Base-by-base conservation (phyloP, 2,888 invertebrate genomes). In the Campopleginae sp. region DNA sequence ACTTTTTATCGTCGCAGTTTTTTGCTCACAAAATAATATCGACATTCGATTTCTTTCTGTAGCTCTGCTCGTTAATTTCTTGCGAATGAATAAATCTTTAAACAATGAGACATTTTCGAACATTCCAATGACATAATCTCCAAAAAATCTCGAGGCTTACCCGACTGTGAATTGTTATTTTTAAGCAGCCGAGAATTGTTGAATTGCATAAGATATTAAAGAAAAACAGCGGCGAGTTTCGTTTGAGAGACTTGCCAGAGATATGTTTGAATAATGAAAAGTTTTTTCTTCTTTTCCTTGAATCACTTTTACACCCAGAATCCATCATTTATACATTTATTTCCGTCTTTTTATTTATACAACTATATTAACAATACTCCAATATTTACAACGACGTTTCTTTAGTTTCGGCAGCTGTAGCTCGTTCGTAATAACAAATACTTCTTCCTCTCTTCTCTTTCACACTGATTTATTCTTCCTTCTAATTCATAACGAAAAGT, bases 351-450 rank as follows among this genome's bases (percentile, higher is more conserved):
- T 66, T 78, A 76, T 85, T 84, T 86, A 82, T 87, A 85, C 82
- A 86, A 54, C 74, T 82, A 68, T 84, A 81, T 88, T 76, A 87
- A 88, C 87, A 86, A 87, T 86, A 54, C 70, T 71, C 58, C 75
- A 63, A 58, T 87, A 88, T 88, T 76, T 88, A 88, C 88, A 88
- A 87, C 81, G 78, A 82, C 75, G 58, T 74, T 54, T 85, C 38
- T 54, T 65, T 31, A 78, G 68, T 85, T 78, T 85, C 79, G 82
- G 74, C 85, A 85, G 82, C 80, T 68, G 79, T 65, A 75, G 66
- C 19, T 81, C 80, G 74, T 82, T 58, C 51, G 31, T 38, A 44
- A 33, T 33, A 51, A 58, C 58, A 58, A 58, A 58, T 58, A 58
- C 27, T 27, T 27, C 10, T 27, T 51, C 19, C n/a, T 54, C 23